phyloP scores from a whole-genome alignment of 30 jellyfish, hydroid and myxozoan species.

The Calvadosia cruxmelitensis region DNA sequence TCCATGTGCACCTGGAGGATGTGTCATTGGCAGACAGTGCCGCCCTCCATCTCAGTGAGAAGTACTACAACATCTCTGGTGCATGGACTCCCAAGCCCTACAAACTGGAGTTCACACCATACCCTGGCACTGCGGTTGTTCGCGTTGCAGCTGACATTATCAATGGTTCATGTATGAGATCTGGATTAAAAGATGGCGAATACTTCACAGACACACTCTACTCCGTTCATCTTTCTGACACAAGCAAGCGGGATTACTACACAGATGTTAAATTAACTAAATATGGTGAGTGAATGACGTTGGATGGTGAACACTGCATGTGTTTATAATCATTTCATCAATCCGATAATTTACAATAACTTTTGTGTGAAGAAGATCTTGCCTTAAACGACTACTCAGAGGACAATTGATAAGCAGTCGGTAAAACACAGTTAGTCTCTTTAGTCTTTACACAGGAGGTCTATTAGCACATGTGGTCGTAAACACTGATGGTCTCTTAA shows the following conservation, averaged over 20 bases:
- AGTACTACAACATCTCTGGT: background rate
- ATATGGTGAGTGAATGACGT: too few species aligned
- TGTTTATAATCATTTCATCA: too few species aligned
- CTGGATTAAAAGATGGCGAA: background rate
- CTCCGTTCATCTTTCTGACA: background rate
- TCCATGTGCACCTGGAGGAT: constrained; percentile 1
- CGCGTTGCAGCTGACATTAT: background rate
- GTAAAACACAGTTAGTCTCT: too few species aligned
- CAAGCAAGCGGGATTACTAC: background rate
- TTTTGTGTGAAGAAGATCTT: too few species aligned
- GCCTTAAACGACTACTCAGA: too few species aligned
- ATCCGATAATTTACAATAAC: too few species aligned
- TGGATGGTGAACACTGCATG: too few species aligned
- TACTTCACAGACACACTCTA: constrained; percentile 1
- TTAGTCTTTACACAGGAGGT: too few species aligned
- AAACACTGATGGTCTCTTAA: too few species aligned
- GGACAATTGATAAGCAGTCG: too few species aligned
- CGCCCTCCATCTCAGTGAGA: background rate
- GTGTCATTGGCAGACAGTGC: constrained; percentile 5
- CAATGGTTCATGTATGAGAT: background rate
- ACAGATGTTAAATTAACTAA: constrained; percentile 1
- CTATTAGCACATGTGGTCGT: too few species aligned
- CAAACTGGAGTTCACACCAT: background rate
- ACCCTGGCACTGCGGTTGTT: background rate
- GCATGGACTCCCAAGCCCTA: background rate